Evolutionary conservation across 2,888 invertebrate species (phyloP).

Genomic region (Drosophila cracens): DNA sequence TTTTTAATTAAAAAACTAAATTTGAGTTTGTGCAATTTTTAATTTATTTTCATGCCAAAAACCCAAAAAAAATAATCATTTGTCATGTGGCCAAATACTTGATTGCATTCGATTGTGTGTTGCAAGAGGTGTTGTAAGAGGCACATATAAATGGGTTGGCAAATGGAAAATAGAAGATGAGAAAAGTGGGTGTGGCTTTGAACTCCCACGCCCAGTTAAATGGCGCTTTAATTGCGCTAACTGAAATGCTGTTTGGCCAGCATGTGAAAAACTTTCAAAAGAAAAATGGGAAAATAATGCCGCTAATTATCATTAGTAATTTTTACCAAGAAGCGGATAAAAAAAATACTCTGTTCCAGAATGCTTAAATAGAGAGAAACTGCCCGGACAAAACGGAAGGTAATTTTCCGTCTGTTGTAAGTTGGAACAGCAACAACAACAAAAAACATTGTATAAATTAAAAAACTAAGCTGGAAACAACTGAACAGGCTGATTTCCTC

Average conservation of each 20-base stretch:
- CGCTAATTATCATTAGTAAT: slow-evolving; percentile 71
- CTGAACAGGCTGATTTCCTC: slow-evolving; percentile 53
- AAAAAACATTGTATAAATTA: slow-evolving; percentile 33
- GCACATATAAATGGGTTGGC: not conserved
- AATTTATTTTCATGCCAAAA: slow-evolving; percentile 39
- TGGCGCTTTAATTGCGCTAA: slow-evolving; percentile 73
- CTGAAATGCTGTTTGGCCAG: slow-evolving; percentile 42
- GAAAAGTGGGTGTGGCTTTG: slow-evolving; percentile 24
- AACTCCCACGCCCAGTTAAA: slow-evolving; percentile 76
- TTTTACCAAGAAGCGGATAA: slow-evolving; percentile 44
- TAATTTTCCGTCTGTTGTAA: slow-evolving; percentile 4
- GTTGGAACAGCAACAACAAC: not conserved
- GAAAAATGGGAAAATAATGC: slow-evolving; percentile 80
- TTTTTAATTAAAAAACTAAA: slow-evolving; percentile 54
- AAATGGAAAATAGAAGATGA: not conserved
- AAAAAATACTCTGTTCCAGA: slow-evolving; percentile 60
- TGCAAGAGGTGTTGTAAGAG: not conserved
- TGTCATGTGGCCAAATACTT: slow-evolving; percentile 48
- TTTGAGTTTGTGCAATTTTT: slow-evolving; percentile 1
- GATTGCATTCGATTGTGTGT: slow-evolving; percentile 10
- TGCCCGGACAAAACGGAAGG: slow-evolving; percentile 45
- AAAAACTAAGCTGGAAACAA: slow-evolving; percentile 35
- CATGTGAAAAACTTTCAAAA: slow-evolving; percentile 53
- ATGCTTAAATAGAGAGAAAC: slow-evolving; percentile 59
- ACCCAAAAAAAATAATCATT: slow-evolving; percentile 46